Base-by-base conservation (phyloP, 2,888 invertebrate genomes). In the Steromphala cineraria region DNA sequence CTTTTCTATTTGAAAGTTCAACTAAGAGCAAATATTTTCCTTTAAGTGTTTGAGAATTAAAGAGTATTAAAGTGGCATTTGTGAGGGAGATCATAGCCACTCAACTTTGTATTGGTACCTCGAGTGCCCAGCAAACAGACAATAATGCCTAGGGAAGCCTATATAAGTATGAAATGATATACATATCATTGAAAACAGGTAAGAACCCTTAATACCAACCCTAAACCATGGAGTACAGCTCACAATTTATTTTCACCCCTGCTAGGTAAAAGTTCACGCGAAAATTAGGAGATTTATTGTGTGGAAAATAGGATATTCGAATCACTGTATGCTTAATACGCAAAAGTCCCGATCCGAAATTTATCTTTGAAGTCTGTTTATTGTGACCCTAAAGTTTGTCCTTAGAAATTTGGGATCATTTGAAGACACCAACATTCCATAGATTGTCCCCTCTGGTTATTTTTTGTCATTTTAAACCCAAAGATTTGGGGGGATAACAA, bases 281-380 rank as follows among this genome's bases (percentile, higher is more conserved):
- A 56, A 56, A 56, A 31, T 71, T 71, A 71, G 71, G 24, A 40
- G 36, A 19, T 71, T 71, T 36, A 17, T 71, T 36, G 71, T 31
- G 36, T 36, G 71, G 40, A 71, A 40, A 71, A 71, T 36, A 71
- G 28, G n/a, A 71, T 71, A 36, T 71, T 36, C 40, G 36, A 71
- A 31, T 71, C 71, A 36, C n/a, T 8, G 40, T 40, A 71, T 5
- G 40, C 40, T 31, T 36, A 71, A 71, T 19, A 19, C 71, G 19
- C 36, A 31, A 36, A 19, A 71, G 19, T 19, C 36, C n/a, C 40
- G 5, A n/a, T 19, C 36, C 8, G 36, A n/a, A 17, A 24, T 71
- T 19, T 21, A 8, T 71, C 71, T 71, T 71, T 71, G 71, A 71
- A 40, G 71, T 71, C 7, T 71, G 19, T 71, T 71, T 71, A 71